Conservation (phyloP, 2,797 vertebrate species). For the Acanthurus tractus region DNA sequence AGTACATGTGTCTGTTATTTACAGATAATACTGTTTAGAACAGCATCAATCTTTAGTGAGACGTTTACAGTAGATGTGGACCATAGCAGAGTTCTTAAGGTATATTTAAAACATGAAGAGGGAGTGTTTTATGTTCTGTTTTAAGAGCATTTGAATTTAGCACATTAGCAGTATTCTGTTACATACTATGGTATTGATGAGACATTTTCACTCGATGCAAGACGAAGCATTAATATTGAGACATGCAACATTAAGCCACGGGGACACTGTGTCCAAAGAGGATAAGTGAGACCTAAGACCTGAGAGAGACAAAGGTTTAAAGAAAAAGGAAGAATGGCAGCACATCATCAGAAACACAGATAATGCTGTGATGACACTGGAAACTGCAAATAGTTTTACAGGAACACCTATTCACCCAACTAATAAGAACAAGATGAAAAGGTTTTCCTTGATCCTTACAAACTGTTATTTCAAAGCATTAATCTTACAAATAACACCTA, state of each 20-base stretch:
- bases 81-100: slow-evolving; percentile 6
- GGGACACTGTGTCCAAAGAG: slow-evolving; percentile 15
- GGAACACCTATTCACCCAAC: background rate
- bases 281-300: slow-evolving; percentile 29
- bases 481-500: background rate
- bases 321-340: slow-evolving; percentile 19
- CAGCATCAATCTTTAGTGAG: slow-evolving; percentile 10
- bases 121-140: slow-evolving; percentile 14
- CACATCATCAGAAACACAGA: slow-evolving; percentile 21
- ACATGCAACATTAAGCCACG: slow-evolving; percentile 59
- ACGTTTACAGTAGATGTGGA: slow-evolving; percentile 27
- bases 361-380: slow-evolving; percentile 1
- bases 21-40: slow-evolving; percentile 44
- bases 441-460: background rate
- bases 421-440: background rate
- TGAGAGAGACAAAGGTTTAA: slow-evolving; percentile 23
- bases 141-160: slow-evolving; percentile 9
- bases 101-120: slow-evolving; percentile 14
- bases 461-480: background rate
- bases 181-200: slow-evolving; percentile 20
- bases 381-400: background rate
- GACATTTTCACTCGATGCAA: slow-evolving; percentile 39
- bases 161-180: slow-evolving; percentile 42
- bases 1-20: slow-evolving; percentile 38
- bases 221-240: slow-evolving; percentile 47